Evolutionary conservation across 2,888 invertebrate genomes (phyloP).

Genomic region (Aplocera efformata): DNA sequence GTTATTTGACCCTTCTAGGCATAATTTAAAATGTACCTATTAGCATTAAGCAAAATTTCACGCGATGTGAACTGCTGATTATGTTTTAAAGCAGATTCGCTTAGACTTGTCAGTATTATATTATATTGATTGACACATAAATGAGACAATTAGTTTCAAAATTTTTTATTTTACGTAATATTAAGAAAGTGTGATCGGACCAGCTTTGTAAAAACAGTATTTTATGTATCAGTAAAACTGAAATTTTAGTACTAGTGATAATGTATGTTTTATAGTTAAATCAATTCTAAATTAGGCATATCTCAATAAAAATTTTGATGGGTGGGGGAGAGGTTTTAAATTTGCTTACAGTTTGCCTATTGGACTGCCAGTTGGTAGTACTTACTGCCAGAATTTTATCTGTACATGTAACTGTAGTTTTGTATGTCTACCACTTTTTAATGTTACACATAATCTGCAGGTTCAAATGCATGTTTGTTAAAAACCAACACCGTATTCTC

Average conservation of each 20-base stretch:
- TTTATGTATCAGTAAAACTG: conserved; percentile 64
- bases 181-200: conserved; percentile 56
- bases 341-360: conserved; percentile 41
- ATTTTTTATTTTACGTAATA: conserved; percentile 61
- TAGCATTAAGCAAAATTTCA: conserved; percentile 35
- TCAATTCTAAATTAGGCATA: conserved; percentile 50
- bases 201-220: conserved; percentile 60
- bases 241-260: conserved; percentile 45
- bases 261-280: conserved; percentile 36
- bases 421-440: conserved; percentile 24
- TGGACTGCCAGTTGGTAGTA: conserved; percentile 33
- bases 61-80: conserved; percentile 53
- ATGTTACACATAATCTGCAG: conserved; percentile 12
- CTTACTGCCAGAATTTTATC: conserved; percentile 16
- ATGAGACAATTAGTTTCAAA: conserved; percentile 49
- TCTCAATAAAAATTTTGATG: conserved; percentile 41
- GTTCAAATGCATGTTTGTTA: conserved; percentile 17
- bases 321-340: conserved; percentile 27
- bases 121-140: conserved; percentile 18
- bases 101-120: conserved; percentile 36
- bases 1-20: conserved; percentile 31
- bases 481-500: conserved; percentile 27
- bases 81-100: conserved; percentile 45
- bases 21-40: conserved; percentile 41
- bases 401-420: conserved; percentile 17